A percentile compares a stretch with the other conserved stretches of the same genome.
Evolutionary conservation across 37 sponge, comb jelly and placozoan genomes (phyloP).

Genomic region (Agelas oroides): DNA sequence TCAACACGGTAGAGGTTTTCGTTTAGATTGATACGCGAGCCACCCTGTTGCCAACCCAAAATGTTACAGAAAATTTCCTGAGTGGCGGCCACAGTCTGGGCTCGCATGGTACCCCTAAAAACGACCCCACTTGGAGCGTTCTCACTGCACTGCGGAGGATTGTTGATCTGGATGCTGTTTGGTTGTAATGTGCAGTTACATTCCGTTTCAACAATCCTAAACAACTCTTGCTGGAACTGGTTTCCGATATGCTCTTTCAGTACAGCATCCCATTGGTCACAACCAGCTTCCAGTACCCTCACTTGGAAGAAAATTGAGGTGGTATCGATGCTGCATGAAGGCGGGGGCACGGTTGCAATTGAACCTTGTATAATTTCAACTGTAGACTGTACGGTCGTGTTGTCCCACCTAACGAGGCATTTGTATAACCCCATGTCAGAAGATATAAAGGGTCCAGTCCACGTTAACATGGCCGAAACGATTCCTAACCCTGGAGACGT

Average conservation of each 20-base stretch:
- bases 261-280: background rate
- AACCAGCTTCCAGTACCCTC: background rate
- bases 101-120: constrained; percentile 16
- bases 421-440: background rate
- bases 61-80: constrained; percentile 29
- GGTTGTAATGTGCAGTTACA: constrained; percentile 8
- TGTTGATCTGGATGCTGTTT: background rate
- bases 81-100: background rate
- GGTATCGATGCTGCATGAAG: background rate
- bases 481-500: background rate
- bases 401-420: background rate
- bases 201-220: background rate
- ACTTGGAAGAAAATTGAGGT: constrained; percentile 12
- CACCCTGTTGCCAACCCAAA: constrained; percentile 1
- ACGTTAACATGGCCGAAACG: background rate
- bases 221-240: constrained; percentile 2
- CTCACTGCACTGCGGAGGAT: constrained; percentile 16
- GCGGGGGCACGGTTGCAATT: background rate
- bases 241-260: background rate
- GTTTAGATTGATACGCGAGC: constrained; percentile 7
- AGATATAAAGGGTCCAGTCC: no score
- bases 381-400: background rate
- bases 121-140: background rate
- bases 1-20: background rate
- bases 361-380: background rate